phyloP scores from a whole-genome alignment of 2,797 vertebrate species.

The Huso huso region DNA sequence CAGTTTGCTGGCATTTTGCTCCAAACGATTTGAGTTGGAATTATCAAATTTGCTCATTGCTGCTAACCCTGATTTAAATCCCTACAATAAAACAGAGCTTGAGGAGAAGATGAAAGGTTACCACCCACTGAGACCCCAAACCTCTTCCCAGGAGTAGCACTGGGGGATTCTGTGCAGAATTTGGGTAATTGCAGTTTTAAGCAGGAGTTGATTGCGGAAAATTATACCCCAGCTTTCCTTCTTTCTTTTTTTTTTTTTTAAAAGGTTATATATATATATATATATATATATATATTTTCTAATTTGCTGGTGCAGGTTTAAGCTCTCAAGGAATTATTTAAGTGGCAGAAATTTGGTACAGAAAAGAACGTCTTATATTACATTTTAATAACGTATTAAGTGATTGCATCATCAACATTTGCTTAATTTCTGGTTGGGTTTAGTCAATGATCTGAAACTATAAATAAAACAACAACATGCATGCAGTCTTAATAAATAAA shows the following conservation, averaged over 20 bases:
- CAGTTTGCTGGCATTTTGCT: slow-evolving; percentile 59
- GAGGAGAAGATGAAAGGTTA: slow-evolving; percentile 71
- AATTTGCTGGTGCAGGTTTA: not conserved
- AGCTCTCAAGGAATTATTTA: too few species aligned
- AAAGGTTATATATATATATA: not conserved
- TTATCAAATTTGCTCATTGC: slow-evolving; percentile 84
- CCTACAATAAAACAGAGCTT: slow-evolving; percentile 63
- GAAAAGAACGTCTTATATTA: too few species aligned
- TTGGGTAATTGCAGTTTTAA: slow-evolving; percentile 87
- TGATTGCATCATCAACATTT: too few species aligned
- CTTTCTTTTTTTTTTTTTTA: slow-evolving; percentile 23
- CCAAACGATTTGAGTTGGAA: slow-evolving; percentile 77
- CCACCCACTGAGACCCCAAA: slow-evolving; percentile 64
- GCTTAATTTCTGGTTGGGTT: too few species aligned
- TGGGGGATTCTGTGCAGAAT: slow-evolving; percentile 65
- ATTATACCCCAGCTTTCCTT: slow-evolving; percentile 69
- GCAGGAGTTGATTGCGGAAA: slow-evolving; percentile 85
- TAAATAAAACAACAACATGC: too few species aligned
- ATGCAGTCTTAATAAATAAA: too few species aligned
- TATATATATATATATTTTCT: not conserved
- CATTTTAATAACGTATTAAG: too few species aligned
- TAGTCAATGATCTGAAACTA: too few species aligned
- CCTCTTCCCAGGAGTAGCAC: slow-evolving; percentile 55
- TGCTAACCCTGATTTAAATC: slow-evolving; percentile 77
- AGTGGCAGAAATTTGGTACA: too few species aligned